Evolutionary conservation across 1,140 invertebrate species (phyloP).

Genomic region (Hypothenemus hampei): DNA sequence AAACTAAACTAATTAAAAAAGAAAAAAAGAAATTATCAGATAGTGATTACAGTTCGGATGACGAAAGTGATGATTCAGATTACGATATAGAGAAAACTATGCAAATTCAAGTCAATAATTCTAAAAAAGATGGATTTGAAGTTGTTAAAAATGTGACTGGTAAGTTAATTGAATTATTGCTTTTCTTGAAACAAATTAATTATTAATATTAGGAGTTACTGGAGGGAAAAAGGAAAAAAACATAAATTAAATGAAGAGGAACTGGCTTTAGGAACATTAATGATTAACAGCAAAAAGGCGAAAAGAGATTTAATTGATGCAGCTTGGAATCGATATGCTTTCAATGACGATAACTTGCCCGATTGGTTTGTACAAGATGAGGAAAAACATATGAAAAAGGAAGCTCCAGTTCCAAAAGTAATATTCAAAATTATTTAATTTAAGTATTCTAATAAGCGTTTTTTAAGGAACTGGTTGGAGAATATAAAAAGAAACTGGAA

Average conservation of each 20-base stretch:
- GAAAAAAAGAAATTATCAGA: slow-evolving; percentile 34
- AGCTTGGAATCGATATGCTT: slow-evolving; percentile 86
- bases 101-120: slow-evolving; percentile 31
- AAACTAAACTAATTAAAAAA: slow-evolving; percentile 22
- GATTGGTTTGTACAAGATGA: slow-evolving; percentile 97
- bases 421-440: not conserved
- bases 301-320: slow-evolving; percentile 81
- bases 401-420: slow-evolving; percentile 72
- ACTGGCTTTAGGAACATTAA: slow-evolving; percentile 78
- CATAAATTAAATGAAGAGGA: slow-evolving; percentile 80
- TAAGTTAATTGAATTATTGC: not conserved
- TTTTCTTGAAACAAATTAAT: not conserved
- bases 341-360: slow-evolving; percentile 85
- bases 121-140: slow-evolving; percentile 60
- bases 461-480: slow-evolving; percentile 59
- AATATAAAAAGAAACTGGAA: slow-evolving; percentile 71
- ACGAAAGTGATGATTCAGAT: slow-evolving; percentile 51
- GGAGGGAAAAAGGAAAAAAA: slow-evolving; percentile 52
- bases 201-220: slow-evolving; percentile 6
- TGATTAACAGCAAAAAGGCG: slow-evolving; percentile 79
- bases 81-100: slow-evolving; percentile 56
- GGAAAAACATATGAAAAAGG: slow-evolving; percentile 79
- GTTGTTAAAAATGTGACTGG: slow-evolving; percentile 53
- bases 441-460: not conserved
- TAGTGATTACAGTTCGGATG: slow-evolving; percentile 38